Conservation (phyloP, 2,888 invertebrate species). For the Agrochola lychnidis region DNA sequence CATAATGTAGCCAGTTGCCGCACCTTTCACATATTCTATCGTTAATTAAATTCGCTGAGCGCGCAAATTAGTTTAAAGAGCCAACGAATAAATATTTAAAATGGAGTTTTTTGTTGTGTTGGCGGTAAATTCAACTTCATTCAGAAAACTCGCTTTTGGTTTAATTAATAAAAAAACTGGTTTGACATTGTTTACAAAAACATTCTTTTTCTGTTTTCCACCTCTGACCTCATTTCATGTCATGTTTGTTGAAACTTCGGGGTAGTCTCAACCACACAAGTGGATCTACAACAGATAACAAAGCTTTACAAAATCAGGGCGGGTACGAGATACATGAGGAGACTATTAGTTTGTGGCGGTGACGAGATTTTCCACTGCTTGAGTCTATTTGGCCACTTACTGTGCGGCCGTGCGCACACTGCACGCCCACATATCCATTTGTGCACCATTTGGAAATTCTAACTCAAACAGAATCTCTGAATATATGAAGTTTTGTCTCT, state of each 20-base stretch:
- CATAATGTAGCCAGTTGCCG: constrained; percentile 14
- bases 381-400: neutral
- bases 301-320: neutral
- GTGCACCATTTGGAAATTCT: neutral
- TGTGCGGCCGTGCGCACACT: neutral
- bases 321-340: neutral
- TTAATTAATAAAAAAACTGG: neutral
- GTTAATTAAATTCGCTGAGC: constrained; percentile 24
- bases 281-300: neutral
- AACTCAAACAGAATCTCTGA: neutral
- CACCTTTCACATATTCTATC: constrained; percentile 23
- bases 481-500: neutral
- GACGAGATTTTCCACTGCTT: neutral
- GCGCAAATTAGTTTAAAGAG: constrained; percentile 15
- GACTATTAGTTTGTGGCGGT: neutral
- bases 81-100: constrained; percentile 6
- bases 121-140: neutral
- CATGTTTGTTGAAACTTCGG: neutral
- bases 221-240: neutral
- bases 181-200: neutral
- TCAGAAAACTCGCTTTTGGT: neutral
- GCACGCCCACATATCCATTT: neutral
- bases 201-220: neutral
- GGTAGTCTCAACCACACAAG: neutral
- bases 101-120: neutral